These are phyloP conservation scores for Otolemur garnettii DNA, from an alignment of 2,113 vertebrate species.

Conservation along the genomic window DNA sequence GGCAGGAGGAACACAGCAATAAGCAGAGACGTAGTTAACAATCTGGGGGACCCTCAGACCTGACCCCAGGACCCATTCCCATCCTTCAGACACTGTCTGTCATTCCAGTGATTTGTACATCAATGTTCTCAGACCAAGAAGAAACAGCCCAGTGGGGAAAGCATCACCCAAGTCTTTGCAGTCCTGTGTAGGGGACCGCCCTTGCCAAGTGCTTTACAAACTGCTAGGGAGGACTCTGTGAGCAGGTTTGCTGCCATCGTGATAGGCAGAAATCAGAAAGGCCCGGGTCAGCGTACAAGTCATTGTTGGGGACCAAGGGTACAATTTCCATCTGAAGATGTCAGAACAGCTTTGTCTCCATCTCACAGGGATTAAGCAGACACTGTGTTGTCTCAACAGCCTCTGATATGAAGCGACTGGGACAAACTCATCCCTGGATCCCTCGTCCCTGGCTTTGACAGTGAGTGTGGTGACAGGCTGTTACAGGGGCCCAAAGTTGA, in stretches of 20 bases:
- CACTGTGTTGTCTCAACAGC: not conserved
- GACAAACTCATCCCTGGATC: not conserved
- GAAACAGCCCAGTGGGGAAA: not conserved
- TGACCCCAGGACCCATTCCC: not conserved
- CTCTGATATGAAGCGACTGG: not conserved
- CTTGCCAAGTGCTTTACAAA: not conserved
- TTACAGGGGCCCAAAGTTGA: not conserved
- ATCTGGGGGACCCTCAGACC: not conserved
- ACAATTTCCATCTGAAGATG: not conserved
- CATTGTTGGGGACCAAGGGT: not conserved
- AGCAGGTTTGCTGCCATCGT: not conserved
- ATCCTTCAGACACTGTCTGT: too few species aligned
- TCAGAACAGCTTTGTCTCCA: not conserved
- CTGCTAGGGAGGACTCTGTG: rapidly evolving
- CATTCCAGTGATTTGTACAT: too few species aligned
- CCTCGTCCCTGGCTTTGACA: rapidly evolving
- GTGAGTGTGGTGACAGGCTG: not conserved
- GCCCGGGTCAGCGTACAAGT: not conserved
- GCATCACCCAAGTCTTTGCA: not conserved
- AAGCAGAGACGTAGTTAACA: rapidly evolving
- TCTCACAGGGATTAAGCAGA: not conserved
- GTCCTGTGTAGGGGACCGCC: too few species aligned
- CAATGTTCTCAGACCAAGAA: not conserved
- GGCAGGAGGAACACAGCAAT: not conserved
- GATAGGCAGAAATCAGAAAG: not conserved